Evolutionary conservation across 2,888 invertebrate genomes (phyloP).

Genomic region (Plutella xylostella): DNA sequence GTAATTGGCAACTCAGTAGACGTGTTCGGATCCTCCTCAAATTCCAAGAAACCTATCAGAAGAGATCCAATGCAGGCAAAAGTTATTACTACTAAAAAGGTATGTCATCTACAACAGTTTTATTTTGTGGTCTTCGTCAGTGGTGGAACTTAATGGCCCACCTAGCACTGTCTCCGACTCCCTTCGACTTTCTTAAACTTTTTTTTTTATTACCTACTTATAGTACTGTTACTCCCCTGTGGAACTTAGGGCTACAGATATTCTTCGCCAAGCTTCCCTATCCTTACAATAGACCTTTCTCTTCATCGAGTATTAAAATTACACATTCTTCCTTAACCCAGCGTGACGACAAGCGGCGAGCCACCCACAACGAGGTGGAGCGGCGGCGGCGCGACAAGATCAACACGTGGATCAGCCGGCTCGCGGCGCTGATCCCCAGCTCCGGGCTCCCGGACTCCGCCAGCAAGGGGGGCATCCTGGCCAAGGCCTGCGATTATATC

Average conservation of each 20-base stretch:
- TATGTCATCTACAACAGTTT: too few species aligned
- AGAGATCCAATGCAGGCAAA: constrained; percentile 72
- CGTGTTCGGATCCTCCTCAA: constrained; percentile 72
- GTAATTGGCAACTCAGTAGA: constrained; percentile 87
- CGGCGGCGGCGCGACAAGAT: constrained; percentile 94
- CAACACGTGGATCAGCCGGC: constrained; percentile 94
- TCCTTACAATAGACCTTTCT: too few species aligned
- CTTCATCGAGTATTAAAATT: too few species aligned
- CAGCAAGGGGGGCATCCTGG: constrained; percentile 95
- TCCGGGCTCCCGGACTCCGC: constrained; percentile 74
- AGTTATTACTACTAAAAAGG: constrained; percentile 74
- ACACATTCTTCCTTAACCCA: too few species aligned
- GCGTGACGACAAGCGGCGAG: constrained; percentile 90
- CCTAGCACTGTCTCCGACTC: too few species aligned
- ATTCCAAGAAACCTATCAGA: constrained; percentile 46
- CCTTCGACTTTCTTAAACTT: too few species aligned
- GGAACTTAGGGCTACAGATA: too few species aligned
- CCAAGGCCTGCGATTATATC: constrained; percentile 96
- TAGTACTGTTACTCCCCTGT: too few species aligned
- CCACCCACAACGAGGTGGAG: constrained; percentile 97
- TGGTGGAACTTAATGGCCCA: too few species aligned
- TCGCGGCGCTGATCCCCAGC: constrained; percentile 85
- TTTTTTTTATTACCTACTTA: too few species aligned
- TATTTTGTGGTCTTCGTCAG: too few species aligned
- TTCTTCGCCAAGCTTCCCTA: too few species aligned